phyloP scores from a whole-genome alignment of 2,797 vertebrate genomes.

The Muscicapa comitata region DNA sequence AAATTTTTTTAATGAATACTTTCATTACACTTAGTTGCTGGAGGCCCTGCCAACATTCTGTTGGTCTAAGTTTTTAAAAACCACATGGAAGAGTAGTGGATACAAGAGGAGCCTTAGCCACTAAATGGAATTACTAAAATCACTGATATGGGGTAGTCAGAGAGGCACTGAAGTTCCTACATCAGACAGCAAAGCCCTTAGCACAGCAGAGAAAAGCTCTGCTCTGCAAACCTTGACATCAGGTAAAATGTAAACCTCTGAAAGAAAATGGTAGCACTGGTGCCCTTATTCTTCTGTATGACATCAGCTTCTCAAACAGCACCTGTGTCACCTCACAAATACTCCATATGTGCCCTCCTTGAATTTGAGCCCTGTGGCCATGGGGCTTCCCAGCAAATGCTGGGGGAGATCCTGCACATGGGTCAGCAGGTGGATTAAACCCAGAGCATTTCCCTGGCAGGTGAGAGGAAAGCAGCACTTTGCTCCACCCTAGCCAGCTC shows the following conservation, averaged over 20 bases:
- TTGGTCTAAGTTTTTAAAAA: background rate
- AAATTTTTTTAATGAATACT: background rate
- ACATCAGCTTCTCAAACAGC: background rate
- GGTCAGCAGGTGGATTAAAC: background rate
- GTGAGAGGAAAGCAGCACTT: background rate
- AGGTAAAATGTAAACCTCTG: background rate
- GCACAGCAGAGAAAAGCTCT: background rate
- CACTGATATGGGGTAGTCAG: background rate
- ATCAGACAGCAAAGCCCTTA: background rate
- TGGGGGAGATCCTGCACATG: rapidly evolving
- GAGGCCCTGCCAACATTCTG: background rate
- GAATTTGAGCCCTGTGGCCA: background rate
- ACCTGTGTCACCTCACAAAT: background rate
- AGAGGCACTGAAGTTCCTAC: background rate
- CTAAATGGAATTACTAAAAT: background rate
- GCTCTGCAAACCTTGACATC: background rate
- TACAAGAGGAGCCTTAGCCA: background rate
- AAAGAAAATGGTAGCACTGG: background rate
- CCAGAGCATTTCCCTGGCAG: background rate
- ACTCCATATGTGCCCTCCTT: rapidly evolving
- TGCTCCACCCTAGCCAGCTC: background rate
- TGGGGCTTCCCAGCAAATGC: background rate
- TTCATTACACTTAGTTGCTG: background rate
- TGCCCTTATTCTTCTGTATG: background rate
- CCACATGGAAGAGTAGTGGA: background rate